Conservation (phyloP, 2,888 invertebrate genomes). For the Hartigia nigra region DNA sequence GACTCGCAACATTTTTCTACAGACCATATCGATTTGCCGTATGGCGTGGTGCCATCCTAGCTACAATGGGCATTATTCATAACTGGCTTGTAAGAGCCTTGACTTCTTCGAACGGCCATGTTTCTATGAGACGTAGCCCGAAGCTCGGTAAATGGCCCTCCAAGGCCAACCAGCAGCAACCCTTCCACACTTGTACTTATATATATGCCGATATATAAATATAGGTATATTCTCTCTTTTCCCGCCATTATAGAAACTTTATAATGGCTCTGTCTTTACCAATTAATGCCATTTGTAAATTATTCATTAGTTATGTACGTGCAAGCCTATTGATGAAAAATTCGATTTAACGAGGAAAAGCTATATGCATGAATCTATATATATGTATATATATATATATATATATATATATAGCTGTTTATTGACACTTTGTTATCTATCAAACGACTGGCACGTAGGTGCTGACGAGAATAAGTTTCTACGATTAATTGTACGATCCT, state of each 20-base stretch:
- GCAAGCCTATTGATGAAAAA: neutral
- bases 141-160: conserved; percentile 30
- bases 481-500: neutral
- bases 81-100: neutral
- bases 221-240: neutral
- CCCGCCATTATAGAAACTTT: neutral
- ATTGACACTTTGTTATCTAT: neutral
- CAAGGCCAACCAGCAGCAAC: conserved; percentile 33
- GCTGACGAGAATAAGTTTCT: neutral
- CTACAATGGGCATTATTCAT: neutral
- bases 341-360: neutral
- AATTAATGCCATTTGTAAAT: neutral
- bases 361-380: neutral
- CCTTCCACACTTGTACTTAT: conserved; percentile 22
- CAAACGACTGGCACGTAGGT: neutral
- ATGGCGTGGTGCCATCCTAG: neutral
- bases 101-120: conserved; percentile 1
- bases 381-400: neutral
- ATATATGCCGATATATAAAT: neutral
- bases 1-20: neutral
- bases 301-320: neutral
- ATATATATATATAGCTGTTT: neutral
- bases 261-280: neutral
- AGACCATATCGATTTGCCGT: neutral
- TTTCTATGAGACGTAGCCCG: neutral